Base-by-base conservation (phyloP, 1,140 invertebrate species). In the Dinothrombium tinctorium region DNA sequence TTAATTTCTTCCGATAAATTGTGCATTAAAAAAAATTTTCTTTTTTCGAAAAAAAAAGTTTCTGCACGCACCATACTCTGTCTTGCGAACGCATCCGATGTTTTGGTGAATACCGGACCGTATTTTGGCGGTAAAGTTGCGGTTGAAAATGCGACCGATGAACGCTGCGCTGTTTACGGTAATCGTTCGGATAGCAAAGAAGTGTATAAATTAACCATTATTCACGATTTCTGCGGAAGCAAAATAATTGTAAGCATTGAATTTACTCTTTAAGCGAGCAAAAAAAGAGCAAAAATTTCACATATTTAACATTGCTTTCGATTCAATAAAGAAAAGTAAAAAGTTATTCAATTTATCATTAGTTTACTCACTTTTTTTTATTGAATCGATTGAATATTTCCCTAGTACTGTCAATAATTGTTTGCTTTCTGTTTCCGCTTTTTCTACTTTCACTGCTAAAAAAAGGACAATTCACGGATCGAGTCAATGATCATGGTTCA, bases 81-180 rank as follows among this genome's bases (percentile, higher is more conserved):
- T 50, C 56, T 77, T 35, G 70, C 73, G 1, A 70, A 75, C 46
- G 71, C 68, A 2, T 75, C 72, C 12, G 74, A 77, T 52, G 73
- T 79, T 8, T 70, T 74, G 50, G 73, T 79, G n/a, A 68, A 73
- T 1, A 79, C 74, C 1, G 75, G 75, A 2, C 74, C 74, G 0
- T 69, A 69, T 49, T 79, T 79, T 51, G 71, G 67, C 1, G 74
- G 75, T 0, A 63, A 71, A 29, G 76, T 80, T 40, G 67, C 70
- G 0, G 73, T 75, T 1, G 73, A 75, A 52, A 54, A 53, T 9
- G 51, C 51, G 2, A 42, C 43, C 3, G 50, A 54, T 21, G 47
- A 51, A 0, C 31, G 33, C 3, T 62, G 60, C 40, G 46, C 52
- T 14, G 47, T 62, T 7, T 54, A 53, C n/a, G 61, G 61, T 9